A percentile compares a stretch with the other conserved stretches of the same genome.
Conservation (phyloP, 2,888 invertebrate genomes). For the Labia minor region DNA sequence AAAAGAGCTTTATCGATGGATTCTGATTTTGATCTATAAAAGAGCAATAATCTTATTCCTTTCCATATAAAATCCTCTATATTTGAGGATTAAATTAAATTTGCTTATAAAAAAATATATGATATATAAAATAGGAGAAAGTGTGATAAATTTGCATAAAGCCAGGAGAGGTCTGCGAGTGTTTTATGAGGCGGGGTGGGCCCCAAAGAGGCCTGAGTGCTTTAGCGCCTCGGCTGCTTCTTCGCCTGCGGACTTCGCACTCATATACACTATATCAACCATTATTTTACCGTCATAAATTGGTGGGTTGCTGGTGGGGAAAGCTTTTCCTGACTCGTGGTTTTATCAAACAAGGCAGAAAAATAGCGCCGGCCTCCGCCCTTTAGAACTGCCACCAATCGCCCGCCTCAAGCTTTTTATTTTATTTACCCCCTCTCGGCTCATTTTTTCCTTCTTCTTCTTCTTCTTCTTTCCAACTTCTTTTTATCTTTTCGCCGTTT, state of each 20-base stretch:
- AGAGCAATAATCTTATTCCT: not conserved
- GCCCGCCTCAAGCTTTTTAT: not conserved
- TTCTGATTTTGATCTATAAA: not conserved
- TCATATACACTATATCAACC: not conserved
- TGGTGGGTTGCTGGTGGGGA: not conserved
- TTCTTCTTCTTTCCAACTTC: not conserved
- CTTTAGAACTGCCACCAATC: too few relatives aligned
- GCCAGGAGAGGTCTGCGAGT: not conserved
- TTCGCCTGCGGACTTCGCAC: not conserved
- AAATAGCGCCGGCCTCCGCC: constrained; percentile 3
- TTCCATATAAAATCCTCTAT: not conserved
- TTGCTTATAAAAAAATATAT: constrained; percentile 9
- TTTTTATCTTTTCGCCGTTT: not conserved
- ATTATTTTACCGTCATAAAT: constrained; percentile 5
- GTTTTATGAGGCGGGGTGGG: not conserved
- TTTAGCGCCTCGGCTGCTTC: not conserved
- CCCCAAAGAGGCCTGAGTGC: not conserved
- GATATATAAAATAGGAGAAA: not conserved
- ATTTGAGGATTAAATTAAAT: not conserved
- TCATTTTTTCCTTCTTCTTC: not conserved
- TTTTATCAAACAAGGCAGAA: constrained; percentile 13
- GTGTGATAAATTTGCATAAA: constrained; percentile 13
- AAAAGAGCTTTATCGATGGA: too few relatives aligned
- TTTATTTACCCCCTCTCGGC: not conserved
- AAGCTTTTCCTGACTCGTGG: not conserved